Evolutionary conservation across 2,888 invertebrate genomes (phyloP).

Genomic region (Epirrhoe alternata): DNA sequence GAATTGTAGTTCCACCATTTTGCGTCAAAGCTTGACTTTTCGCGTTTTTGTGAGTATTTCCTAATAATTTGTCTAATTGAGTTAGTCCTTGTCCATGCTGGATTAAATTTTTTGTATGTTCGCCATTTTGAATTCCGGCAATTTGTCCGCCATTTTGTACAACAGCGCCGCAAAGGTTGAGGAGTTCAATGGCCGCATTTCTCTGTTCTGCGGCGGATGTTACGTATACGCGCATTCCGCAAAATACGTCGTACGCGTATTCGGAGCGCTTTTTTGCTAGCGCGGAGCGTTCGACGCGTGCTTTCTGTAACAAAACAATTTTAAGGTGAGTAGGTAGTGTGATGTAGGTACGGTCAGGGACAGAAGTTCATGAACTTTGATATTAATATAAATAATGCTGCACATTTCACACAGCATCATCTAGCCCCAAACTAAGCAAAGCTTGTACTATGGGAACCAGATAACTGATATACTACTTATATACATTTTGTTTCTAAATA

Average conservation of each 20-base stretch:
- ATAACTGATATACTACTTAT: too few species aligned
- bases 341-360: too few species aligned
- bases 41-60: conserved; percentile 17
- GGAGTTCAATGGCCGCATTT: conserved; percentile 58
- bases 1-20: conserved; percentile 26
- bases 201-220: conserved; percentile 56
- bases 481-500: too few species aligned
- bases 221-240: conserved; percentile 62
- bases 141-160: conserved; percentile 47
- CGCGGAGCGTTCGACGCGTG: conserved; percentile 69
- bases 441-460: too few species aligned
- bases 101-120: not conserved
- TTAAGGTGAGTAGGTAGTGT: too few species aligned
- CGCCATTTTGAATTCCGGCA: conserved; percentile 41
- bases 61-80: conserved; percentile 27
- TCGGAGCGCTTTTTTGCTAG: conserved; percentile 58
- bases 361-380: too few species aligned
- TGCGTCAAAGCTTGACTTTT: conserved; percentile 23
- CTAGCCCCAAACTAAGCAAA: too few species aligned
- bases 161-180: conserved; percentile 68
- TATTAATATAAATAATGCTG: too few species aligned
- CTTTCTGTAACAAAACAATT: conserved; percentile 61
- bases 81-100: conserved; percentile 32
- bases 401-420: too few species aligned
- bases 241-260: conserved; percentile 73